Evolutionary conservation across 53 echinoderm and acorn worm species (phyloP).

Genomic region (Astropecten irregularis): DNA sequence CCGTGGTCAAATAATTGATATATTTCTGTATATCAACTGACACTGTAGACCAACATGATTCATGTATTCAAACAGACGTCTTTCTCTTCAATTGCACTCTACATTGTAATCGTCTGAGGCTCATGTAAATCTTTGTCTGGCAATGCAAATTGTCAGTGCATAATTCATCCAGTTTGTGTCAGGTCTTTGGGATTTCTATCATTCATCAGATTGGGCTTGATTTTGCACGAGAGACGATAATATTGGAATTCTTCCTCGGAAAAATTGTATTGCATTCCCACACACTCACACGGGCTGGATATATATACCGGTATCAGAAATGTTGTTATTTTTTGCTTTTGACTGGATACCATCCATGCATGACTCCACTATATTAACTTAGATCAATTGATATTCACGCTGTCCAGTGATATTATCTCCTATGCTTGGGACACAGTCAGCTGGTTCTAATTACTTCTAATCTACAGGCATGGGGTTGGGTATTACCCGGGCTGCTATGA

Average conservation of each 20-base stretch:
- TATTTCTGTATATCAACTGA: too few relatives aligned
- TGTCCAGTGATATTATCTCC: not conserved
- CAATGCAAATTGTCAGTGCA: too few relatives aligned
- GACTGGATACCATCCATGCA: not conserved
- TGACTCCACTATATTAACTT: slow-evolving; percentile 2
- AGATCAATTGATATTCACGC: slow-evolving; percentile 17
- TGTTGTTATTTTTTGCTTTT: not conserved
- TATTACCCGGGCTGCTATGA: slow-evolving; percentile 11
- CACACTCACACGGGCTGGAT: not conserved
- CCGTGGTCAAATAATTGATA: too few relatives aligned
- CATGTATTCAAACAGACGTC: too few relatives aligned
- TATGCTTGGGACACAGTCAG: slow-evolving; percentile 16
- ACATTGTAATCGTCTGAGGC: too few relatives aligned
- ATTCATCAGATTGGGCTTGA: not conserved
- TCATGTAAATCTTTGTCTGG: too few relatives aligned
- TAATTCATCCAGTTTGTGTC: not conserved
- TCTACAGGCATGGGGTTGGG: slow-evolving; percentile 21
- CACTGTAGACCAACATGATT: too few relatives aligned
- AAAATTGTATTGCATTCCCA: not conserved
- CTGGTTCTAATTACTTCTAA: slow-evolving; percentile 54
- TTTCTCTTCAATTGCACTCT: not conserved
- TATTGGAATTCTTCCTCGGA: not conserved
- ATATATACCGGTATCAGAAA: not conserved
- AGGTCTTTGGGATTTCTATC: not conserved
- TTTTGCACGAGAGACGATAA: not conserved